A percentile compares a stretch with the other conserved stretches of the same genome.
Conservation (phyloP, 64 coral and sea anemone genomes). For the Montipora capricornis region DNA sequence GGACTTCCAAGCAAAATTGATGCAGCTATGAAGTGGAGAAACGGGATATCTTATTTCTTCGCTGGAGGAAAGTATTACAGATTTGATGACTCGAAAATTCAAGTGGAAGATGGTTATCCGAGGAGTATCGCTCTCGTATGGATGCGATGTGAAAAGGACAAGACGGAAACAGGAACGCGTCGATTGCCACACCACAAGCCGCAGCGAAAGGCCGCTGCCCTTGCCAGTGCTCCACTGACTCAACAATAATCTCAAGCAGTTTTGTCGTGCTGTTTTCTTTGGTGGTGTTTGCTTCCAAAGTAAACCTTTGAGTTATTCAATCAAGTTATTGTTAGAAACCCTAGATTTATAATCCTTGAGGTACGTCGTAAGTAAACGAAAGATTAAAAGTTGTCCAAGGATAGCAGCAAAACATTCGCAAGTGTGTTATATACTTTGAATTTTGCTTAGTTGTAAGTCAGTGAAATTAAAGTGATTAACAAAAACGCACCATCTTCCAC, state of each 20-base stretch:
- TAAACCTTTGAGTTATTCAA: conserved; percentile 16
- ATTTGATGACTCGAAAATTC: conserved; percentile 65
- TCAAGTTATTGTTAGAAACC: neutral
- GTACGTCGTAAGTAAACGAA: no score
- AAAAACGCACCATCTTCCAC: neutral
- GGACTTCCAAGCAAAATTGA: conserved; percentile 67
- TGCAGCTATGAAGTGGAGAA: conserved; percentile 75
- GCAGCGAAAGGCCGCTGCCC: neutral
- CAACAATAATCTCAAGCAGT: conserved; percentile 13
- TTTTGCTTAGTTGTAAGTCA: neutral
- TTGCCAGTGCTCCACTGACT: neutral
- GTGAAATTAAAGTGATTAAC: neutral
- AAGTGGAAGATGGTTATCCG: conserved; percentile 43
- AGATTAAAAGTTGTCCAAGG: no score
- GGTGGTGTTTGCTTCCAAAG: neutral
- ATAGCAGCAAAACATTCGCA: no score
- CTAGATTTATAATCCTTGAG: no score
- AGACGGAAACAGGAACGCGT: no score
- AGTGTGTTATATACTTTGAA: neutral
- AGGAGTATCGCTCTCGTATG: conserved; percentile 48
- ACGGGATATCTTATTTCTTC: conserved; percentile 84
- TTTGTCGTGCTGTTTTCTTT: conserved; percentile 2
- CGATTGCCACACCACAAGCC: no score
- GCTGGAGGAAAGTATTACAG: conserved; percentile 61
- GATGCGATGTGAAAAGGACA: conserved; percentile 48